Conservation (phyloP, 2,888 invertebrate genomes). For the Trichopoda pennipes region DNA sequence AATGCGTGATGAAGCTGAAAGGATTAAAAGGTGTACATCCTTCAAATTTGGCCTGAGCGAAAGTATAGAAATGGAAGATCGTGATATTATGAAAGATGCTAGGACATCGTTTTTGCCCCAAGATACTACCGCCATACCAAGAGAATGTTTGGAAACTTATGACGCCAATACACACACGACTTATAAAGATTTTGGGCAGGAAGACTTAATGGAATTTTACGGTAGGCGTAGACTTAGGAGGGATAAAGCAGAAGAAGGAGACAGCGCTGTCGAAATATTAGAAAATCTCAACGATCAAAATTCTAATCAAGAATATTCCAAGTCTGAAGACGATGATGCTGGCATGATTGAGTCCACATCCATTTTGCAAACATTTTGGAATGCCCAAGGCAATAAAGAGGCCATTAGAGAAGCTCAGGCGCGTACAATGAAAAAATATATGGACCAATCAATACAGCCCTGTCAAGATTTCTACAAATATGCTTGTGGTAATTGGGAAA, state of each 20-base stretch:
- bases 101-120: constrained; percentile 85
- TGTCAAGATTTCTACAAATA: constrained; percentile 92
- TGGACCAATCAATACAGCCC: constrained; percentile 88
- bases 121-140: constrained; percentile 82
- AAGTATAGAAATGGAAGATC: constrained; percentile 82
- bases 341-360: constrained; percentile 51
- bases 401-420: constrained; percentile 85
- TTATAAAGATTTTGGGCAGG: constrained; percentile 52
- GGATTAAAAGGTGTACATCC: constrained; percentile 75
- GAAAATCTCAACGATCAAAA: neutral
- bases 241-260: constrained; percentile 36
- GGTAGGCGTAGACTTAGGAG: constrained; percentile 58
- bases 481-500: constrained; percentile 93
- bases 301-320: constrained; percentile 21
- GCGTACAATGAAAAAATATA: constrained; percentile 87
- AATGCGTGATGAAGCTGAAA: constrained; percentile 70
- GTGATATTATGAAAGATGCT: constrained; percentile 84
- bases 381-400: constrained; percentile 78
- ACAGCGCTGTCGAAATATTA: constrained; percentile 24
- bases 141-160: constrained; percentile 75
- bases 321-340: constrained; percentile 21
- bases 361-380: constrained; percentile 76
- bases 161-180: constrained; percentile 33
- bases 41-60: constrained; percentile 76
- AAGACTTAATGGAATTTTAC: constrained; percentile 53